Evolutionary conservation across 2,797 vertebrate genomes (phyloP).

Genomic region (Squalus acanthias): DNA sequence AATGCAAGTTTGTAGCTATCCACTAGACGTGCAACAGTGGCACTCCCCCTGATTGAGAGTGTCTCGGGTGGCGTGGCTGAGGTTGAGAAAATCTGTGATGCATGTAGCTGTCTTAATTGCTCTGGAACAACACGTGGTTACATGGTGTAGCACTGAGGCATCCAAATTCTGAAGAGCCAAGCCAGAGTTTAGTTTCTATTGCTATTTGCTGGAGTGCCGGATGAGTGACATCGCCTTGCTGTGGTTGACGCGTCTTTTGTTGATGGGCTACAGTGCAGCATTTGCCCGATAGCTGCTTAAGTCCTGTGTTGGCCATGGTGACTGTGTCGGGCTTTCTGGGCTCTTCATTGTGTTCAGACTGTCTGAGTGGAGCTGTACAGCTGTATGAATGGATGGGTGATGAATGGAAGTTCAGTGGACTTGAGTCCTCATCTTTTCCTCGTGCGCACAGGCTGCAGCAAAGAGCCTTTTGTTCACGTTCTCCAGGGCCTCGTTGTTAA

Average conservation of each 20-base stretch:
- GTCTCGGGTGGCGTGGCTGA: not conserved
- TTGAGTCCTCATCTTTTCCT: slow-evolving; percentile 15
- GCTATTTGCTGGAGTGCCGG: not conserved
- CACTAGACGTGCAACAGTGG: not conserved
- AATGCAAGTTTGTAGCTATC: not conserved
- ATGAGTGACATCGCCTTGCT: not conserved
- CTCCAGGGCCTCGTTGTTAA: not conserved
- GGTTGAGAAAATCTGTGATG: not conserved
- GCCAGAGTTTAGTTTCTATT: not conserved
- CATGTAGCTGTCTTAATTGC: not conserved
- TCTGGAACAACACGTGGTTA: not conserved
- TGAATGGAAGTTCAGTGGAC: slow-evolving; percentile 25
- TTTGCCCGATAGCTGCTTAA: not conserved
- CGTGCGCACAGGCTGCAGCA: not conserved
- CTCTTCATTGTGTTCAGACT: not conserved
- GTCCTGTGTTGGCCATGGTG: not conserved
- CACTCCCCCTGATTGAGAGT: not conserved
- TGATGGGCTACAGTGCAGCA: not conserved
- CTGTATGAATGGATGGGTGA: not conserved
- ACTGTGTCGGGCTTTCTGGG: not conserved
- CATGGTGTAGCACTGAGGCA: not conserved
- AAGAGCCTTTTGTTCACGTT: slow-evolving; percentile 15
- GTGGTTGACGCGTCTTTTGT: not conserved
- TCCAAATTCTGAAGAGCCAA: not conserved
- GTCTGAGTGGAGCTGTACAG: slow-evolving; percentile 2